Base-by-base conservation (phyloP, 2,113 vertebrate genomes). In the Cygnus buccinator region DNA sequence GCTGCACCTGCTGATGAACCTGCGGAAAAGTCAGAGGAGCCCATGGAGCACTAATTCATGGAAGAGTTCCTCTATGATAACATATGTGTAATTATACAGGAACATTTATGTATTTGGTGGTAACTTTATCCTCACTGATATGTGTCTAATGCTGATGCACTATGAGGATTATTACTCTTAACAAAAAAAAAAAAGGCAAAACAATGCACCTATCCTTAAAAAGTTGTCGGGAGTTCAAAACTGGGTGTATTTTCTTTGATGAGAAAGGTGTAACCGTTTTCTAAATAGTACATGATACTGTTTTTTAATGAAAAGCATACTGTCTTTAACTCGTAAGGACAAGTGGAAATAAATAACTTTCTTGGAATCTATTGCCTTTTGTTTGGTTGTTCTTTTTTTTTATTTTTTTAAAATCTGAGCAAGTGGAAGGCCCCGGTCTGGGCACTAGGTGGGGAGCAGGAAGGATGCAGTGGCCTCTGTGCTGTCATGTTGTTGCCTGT, bases 1-100 rank as follows among this genome's bases (percentile, higher is more conserved):
- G 98, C 97, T 76, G 98, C 97, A 3, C 97, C 99, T 37, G 97
- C 98, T 92, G 99, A 99, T 44, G 99, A 99, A 84, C 94, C 98
- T 21, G 97, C 96, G 90, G 98, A 98, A 59, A 98, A 97, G 28
- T 95, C 98, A 26, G 99, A 98, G 33, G 99, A 99, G 93, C 99
- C 99, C 1, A 99, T 99, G 99, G 99, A 99, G 94, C 99, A 99
- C 98, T 99, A 98, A 98, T 33, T 93, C 92, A 63, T 95, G 75
- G 80, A 95, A 67, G 44, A 83, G 44, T 89, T 86, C 90, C 54
- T 93, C 78, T 95, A 37, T 90, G 54, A 93, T 94, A 77, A 83
- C 29, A 16, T 83, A n/a, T 76, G 44, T 78, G 48, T 88, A 80
- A 87, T 78, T 95, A 86, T 89, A 48, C 77, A 84, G 94, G 90